phyloP scores from a whole-genome alignment of 2,888 invertebrate genomes.

The Agrotis puta region DNA sequence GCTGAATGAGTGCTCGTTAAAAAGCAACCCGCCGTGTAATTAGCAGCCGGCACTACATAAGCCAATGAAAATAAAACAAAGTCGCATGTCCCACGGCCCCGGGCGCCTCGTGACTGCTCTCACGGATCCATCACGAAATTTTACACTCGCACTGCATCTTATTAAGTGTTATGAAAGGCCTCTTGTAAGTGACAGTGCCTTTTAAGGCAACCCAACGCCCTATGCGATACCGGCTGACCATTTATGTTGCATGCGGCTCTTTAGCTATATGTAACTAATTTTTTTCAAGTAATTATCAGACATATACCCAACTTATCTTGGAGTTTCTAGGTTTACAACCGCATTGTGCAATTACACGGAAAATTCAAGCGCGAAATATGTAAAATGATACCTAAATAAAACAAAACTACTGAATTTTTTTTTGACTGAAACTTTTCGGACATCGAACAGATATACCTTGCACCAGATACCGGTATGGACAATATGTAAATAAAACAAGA shows the following conservation, averaged over 20 bases:
- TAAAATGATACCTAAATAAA: constrained; percentile 6
- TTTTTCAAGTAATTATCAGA: constrained; percentile 25
- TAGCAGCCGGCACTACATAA: constrained; percentile 80
- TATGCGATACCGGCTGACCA: constrained; percentile 67
- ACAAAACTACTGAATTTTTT: neutral
- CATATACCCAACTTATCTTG: constrained; percentile 12
- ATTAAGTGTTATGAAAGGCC: constrained; percentile 88
- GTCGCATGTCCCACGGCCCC: constrained; percentile 83
- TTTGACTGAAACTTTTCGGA: neutral
- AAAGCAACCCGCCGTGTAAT: constrained; percentile 85
- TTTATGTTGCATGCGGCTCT: constrained; percentile 59
- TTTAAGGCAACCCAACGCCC: constrained; percentile 79
- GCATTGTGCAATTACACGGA: constrained; percentile 13
- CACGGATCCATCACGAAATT: constrained; percentile 88
- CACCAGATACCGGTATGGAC: neutral
- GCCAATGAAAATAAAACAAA: constrained; percentile 82
- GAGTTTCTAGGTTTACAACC: constrained; percentile 28
- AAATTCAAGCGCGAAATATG: constrained; percentile 14
- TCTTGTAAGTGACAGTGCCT: constrained; percentile 84
- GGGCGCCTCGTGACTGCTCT: constrained; percentile 86
- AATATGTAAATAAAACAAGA: neutral
- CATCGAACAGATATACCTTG: neutral
- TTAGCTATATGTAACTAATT: constrained; percentile 44
- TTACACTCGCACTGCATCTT: constrained; percentile 85
- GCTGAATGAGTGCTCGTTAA: constrained; percentile 87